Percentiles rank a stretch among this genome's conserved stretches.
These are phyloP conservation scores for Phenganax marumi DNA, from an alignment of 92 coral and sea anemone genomes.

Conservation along the genomic window DNA sequence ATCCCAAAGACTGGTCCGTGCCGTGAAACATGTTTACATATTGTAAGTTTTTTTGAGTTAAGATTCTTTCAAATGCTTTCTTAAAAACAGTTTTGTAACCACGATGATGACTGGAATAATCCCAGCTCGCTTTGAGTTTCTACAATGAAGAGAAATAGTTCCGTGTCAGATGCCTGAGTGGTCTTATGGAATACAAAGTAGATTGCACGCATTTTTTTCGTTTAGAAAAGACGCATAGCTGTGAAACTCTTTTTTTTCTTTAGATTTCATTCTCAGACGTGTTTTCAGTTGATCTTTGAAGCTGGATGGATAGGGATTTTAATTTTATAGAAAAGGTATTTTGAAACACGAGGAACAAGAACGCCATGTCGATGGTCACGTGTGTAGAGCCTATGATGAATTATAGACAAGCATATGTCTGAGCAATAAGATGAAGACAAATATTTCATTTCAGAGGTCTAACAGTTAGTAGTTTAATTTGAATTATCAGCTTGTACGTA, in stretches of 20 bases:
- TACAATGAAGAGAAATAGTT: slow-evolving; percentile 72
- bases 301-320: slow-evolving; percentile 29
- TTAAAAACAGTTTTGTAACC: slow-evolving; percentile 9
- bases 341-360: background rate
- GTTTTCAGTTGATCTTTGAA: background rate
- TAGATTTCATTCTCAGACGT: slow-evolving; percentile 15
- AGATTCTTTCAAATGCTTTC: background rate
- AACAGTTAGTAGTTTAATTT: too few relatives aligned
- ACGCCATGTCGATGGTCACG: background rate
- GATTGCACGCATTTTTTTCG: background rate
- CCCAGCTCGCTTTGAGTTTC: slow-evolving; percentile 87
- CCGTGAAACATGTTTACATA: too few relatives aligned
- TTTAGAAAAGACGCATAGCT: background rate
- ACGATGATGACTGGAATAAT: slow-evolving; percentile 83
- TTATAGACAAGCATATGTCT: slow-evolving; percentile 84
- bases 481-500: too few relatives aligned
- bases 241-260: background rate
- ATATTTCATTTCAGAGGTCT: slow-evolving; percentile 69
- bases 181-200: background rate
- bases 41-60: too few relatives aligned
- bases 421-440: slow-evolving; percentile 58
- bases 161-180: slow-evolving; percentile 58
- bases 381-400: slow-evolving; percentile 63
- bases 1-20: too few relatives aligned
- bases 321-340: background rate